Evolutionary conservation across 1,140 invertebrate genomes (phyloP).

Genomic region (Lordiphosa mommai): DNA sequence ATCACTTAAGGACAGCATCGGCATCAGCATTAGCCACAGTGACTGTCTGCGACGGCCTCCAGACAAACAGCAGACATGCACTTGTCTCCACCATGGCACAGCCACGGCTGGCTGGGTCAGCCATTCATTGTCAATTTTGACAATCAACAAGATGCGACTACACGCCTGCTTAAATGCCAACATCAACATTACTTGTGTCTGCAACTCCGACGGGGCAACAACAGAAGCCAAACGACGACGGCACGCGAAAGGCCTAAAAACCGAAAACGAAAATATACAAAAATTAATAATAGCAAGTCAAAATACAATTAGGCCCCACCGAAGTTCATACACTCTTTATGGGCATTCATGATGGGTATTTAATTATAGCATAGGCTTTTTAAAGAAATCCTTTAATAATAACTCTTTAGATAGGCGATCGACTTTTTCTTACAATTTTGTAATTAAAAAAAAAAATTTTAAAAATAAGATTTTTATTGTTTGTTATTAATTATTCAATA

Average conservation of each 20-base stretch:
- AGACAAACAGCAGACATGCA: conserved; percentile 75
- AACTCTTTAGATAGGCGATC: too few relatives aligned
- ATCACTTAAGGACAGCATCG: conserved; percentile 37
- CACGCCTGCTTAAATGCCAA: conserved; percentile 64
- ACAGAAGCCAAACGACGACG: conserved; percentile 70
- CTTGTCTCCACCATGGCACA: conserved; percentile 47
- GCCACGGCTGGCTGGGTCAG: conserved; percentile 38
- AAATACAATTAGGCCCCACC: background rate
- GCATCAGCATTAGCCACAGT: conserved; percentile 33
- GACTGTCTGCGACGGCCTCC: conserved; percentile 58
- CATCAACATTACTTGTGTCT: conserved; percentile 30
- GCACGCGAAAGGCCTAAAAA: conserved; percentile 73
- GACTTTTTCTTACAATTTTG: too few relatives aligned
- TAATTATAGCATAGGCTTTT: too few relatives aligned
- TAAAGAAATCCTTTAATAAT: too few relatives aligned
- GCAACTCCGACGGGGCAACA: conserved; percentile 14
- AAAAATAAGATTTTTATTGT: too few relatives aligned
- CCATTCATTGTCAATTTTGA: conserved; percentile 79
- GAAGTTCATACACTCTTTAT: conserved; percentile 18
- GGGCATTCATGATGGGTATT: too few relatives aligned
- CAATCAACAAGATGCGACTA: conserved; percentile 71
- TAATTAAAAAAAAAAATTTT: too few relatives aligned
- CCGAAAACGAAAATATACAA: conserved; percentile 56
- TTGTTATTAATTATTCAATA: too few relatives aligned
- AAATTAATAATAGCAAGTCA: conserved; percentile 61